These are phyloP conservation scores for Limnothrissa miodon DNA, from an alignment of 2,113 vertebrate species.

Conservation along the genomic window DNA sequence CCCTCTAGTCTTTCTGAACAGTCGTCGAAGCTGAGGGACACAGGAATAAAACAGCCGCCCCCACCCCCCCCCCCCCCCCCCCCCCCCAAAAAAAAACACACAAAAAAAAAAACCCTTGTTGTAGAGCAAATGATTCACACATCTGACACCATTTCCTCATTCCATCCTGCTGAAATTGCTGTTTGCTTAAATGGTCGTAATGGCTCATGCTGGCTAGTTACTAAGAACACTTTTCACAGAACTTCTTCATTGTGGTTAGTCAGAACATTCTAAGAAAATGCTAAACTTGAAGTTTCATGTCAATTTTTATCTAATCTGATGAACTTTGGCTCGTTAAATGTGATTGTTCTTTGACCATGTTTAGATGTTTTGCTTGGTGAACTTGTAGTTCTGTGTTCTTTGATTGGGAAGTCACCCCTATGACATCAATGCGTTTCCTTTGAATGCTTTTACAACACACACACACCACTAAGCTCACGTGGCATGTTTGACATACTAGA, in stretches of 20 bases:
- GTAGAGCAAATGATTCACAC: not conserved
- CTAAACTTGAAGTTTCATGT: not conserved
- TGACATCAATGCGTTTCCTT: not conserved
- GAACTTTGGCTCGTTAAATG: not conserved
- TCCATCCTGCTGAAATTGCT: not conserved
- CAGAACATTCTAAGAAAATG: not conserved
- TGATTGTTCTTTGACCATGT: not conserved
- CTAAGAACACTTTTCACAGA: not conserved
- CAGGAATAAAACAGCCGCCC: not conserved
- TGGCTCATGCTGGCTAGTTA: not conserved
- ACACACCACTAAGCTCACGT: not conserved
- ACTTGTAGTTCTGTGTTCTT: not conserved
- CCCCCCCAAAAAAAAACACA: not conserved
- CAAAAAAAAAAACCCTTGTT: slow-evolving; percentile 8
- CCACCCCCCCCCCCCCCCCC: not conserved
- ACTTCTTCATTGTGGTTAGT: not conserved
- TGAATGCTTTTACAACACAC: not conserved
- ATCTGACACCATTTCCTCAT: not conserved
- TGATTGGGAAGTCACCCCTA: not conserved
- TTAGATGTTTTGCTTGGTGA: not conserved
- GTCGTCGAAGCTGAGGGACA: slow-evolving; percentile 33
- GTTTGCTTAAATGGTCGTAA: not conserved
- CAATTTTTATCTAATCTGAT: not conserved
- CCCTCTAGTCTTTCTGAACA: not conserved
- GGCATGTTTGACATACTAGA: not conserved